Percentiles rank a stretch among this genome's conserved stretches.
Evolutionary conservation across 2,113 vertebrate species (phyloP).

Genomic region (Andinoacara biseriatus): DNA sequence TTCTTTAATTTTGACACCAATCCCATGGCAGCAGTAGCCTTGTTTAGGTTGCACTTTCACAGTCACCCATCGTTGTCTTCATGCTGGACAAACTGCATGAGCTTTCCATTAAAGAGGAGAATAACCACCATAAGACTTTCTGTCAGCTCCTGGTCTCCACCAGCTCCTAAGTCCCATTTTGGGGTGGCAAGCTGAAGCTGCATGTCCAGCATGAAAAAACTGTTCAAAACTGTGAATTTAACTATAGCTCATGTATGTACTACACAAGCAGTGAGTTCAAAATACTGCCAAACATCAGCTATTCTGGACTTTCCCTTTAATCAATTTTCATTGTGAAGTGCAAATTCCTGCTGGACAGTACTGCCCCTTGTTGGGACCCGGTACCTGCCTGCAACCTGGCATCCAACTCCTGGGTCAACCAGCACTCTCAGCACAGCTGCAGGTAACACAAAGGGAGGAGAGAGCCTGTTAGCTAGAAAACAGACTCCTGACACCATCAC

Average conservation of each 20-base stretch:
- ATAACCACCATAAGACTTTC: not conserved
- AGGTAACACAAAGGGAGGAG: slow-evolving; percentile 58
- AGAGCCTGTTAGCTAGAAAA: slow-evolving; percentile 57
- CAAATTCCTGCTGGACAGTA: slow-evolving; percentile 26
- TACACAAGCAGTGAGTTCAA: slow-evolving; percentile 12
- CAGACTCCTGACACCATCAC: slow-evolving; percentile 22
- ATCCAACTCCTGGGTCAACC: slow-evolving; percentile 63
- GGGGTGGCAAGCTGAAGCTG: slow-evolving; percentile 4
- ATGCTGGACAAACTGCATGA: slow-evolving; percentile 14
- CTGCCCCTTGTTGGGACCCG: slow-evolving; percentile 45
- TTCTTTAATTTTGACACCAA: not conserved
- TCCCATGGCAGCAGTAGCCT: not conserved
- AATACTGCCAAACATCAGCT: slow-evolving; percentile 34
- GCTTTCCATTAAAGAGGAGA: not conserved
- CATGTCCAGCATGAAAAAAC: not conserved
- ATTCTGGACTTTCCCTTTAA: slow-evolving; percentile 42
- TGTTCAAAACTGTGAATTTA: not conserved
- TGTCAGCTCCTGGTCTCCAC: not conserved
- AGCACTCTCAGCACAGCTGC: slow-evolving; percentile 61
- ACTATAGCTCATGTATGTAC: not conserved
- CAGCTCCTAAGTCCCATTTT: not conserved
- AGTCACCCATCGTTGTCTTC: slow-evolving; percentile 24
- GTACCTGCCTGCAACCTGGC: slow-evolving; percentile 67
- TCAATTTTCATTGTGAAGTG: slow-evolving; percentile 4
- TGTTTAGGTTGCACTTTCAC: not conserved